Conservation (phyloP, 2,797 vertebrate genomes). For the Anas bernieri region DNA sequence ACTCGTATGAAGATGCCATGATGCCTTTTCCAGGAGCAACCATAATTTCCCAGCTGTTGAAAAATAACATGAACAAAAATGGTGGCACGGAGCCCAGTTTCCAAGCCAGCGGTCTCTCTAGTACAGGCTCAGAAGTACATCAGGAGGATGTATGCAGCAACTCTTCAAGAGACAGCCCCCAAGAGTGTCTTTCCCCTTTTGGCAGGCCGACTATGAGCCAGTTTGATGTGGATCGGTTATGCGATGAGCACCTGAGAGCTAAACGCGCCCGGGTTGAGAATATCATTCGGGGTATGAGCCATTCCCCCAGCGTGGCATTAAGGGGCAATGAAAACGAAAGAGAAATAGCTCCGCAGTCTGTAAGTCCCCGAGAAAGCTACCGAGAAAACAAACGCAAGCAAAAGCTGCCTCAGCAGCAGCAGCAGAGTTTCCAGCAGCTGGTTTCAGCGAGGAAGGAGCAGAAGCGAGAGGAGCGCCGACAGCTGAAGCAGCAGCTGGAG, state of each 20-base stretch:
- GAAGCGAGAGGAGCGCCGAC: slow-evolving; percentile 95
- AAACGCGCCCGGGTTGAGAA: slow-evolving; percentile 98
- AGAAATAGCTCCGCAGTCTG: slow-evolving; percentile 89
- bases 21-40: slow-evolving; percentile 98
- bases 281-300: slow-evolving; percentile 99
- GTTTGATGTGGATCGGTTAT: slow-evolving; percentile 95
- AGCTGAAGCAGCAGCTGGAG: slow-evolving; percentile 98
- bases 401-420: slow-evolving; percentile 97
- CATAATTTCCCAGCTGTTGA: slow-evolving; percentile 99
- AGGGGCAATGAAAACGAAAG: slow-evolving; percentile 89
- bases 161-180: slow-evolving; percentile 97
- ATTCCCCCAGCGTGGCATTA: slow-evolving; percentile 92
- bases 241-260: slow-evolving; percentile 96
- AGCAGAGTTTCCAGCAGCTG: slow-evolving; percentile 98
- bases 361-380: slow-evolving; percentile 93
- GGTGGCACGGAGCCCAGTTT: slow-evolving; percentile 92
- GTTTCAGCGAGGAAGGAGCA: slow-evolving; percentile 95
- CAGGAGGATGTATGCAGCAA: slow-evolving; percentile 98
- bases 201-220: slow-evolving; percentile 91
- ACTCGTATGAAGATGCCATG: slow-evolving; percentile 98
- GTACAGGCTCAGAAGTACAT: slow-evolving; percentile 92
- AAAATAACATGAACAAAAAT: slow-evolving; percentile 98
- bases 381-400: slow-evolving; percentile 99
- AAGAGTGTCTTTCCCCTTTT: slow-evolving; percentile 97
- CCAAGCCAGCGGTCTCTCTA: slow-evolving; percentile 94